phyloP scores from a whole-genome alignment of 2,113 vertebrate species.

The Oncorhynchus kisutch region DNA sequence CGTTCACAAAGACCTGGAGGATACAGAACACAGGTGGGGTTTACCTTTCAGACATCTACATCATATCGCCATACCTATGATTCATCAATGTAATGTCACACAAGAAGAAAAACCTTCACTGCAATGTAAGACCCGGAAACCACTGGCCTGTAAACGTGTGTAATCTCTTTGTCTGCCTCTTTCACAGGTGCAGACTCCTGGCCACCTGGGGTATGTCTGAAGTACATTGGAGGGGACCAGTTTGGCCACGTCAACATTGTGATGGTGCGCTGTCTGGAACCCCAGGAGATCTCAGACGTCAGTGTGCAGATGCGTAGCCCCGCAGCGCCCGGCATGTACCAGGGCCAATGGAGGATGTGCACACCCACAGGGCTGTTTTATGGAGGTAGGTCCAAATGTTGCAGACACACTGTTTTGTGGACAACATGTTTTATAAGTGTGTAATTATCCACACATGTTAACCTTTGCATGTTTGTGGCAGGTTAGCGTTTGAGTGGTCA shows the following conservation, averaged over 20 bases:
- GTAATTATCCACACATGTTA: too few species aligned
- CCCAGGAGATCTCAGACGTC: conserved; percentile 94
- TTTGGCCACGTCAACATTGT: conserved; percentile 98
- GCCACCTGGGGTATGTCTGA: conserved; percentile 97
- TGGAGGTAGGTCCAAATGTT: conserved; percentile 79
- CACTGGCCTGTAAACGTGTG: too few species aligned
- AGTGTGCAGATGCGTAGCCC: conserved; percentile 99
- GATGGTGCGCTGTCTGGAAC: conserved; percentile 93
- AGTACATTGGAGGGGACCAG: conserved; percentile 97
- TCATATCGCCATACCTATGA: too few species aligned
- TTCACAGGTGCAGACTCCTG: conserved; percentile 87
- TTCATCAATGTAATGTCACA: too few species aligned
- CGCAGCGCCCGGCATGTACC: conserved; percentile 93
- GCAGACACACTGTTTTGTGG: neutral
- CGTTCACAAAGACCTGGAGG: conserved; percentile 98
- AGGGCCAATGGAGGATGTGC: conserved; percentile 99
- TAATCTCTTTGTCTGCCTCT: conserved; percentile 23
- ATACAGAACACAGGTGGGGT: conserved; percentile 95
- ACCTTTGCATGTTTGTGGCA: too few species aligned
- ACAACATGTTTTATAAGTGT: too few species aligned
- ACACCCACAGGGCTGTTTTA: conserved; percentile 95
- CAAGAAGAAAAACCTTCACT: too few species aligned
- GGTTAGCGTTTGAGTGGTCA: too few species aligned
- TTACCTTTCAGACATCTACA: neutral
- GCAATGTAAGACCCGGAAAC: too few species aligned